A percentile compares a stretch with the other conserved stretches of the same genome.
Evolutionary conservation across 2,888 invertebrate species (phyloP).

Genomic region (Dioctria rufipes): DNA sequence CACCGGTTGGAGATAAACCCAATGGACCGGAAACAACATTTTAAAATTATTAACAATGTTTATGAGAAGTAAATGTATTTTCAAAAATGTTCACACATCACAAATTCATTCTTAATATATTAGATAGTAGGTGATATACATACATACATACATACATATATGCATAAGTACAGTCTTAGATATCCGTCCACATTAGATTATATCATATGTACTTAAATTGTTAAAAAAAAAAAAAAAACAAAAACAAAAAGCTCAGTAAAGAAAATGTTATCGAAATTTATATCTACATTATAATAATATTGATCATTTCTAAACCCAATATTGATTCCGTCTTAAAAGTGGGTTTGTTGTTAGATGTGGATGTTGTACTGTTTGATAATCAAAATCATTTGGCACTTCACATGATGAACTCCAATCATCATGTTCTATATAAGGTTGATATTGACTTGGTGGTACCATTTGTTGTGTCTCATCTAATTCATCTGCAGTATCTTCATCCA

Average conservation of each 20-base stretch:
- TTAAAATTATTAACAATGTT: no score
- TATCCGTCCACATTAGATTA: no score
- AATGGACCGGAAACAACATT: slow-evolving; percentile 57
- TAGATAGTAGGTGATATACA: no score
- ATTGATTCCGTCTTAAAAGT: slow-evolving; percentile 92
- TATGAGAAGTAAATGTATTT: no score
- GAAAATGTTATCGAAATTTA: neutral
- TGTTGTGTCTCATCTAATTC: slow-evolving; percentile 73
- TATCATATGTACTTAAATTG: no score
- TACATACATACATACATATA: no score
- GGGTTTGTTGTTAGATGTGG: slow-evolving; percentile 78
- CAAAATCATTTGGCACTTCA: slow-evolving; percentile 75
- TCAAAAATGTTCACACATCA: slow-evolving; percentile 52
- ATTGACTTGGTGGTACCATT: slow-evolving; percentile 75
- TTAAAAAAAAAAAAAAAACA: no score
- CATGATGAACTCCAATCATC: slow-evolving; percentile 88
- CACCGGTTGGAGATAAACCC: slow-evolving; percentile 71
- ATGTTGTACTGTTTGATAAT: slow-evolving; percentile 74
- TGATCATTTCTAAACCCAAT: slow-evolving; percentile 81
- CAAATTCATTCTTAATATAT: neutral
- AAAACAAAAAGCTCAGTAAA: no score
- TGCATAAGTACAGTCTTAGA: no score
- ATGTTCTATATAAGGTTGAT: slow-evolving; percentile 73
- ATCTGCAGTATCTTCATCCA: slow-evolving; percentile 70
- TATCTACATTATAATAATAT: no score